A percentile compares a stretch with the other conserved stretches of the same genome.
Evolutionary conservation across 2,113 vertebrate genomes (phyloP).

Genomic region (Cettia cetti): DNA sequence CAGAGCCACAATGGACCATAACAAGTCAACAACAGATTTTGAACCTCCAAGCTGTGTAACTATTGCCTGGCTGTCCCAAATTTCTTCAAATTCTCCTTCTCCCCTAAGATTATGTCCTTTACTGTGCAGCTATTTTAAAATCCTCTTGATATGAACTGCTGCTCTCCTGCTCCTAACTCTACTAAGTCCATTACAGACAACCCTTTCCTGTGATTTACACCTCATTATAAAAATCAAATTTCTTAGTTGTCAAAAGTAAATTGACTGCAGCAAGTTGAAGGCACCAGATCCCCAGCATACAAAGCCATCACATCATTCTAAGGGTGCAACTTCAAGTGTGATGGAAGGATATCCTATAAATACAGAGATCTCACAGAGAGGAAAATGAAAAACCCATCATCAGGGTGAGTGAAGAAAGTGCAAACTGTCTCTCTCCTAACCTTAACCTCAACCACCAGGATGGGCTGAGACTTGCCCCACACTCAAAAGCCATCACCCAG

Average conservation of each 20-base stretch:
- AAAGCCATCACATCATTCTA: slow-evolving; percentile 4
- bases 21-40: background rate
- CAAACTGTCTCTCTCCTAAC: background rate
- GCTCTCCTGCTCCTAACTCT: slow-evolving; percentile 13
- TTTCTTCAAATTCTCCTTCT: background rate
- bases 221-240: slow-evolving; percentile 73
- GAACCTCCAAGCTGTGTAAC: background rate
- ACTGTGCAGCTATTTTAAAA: slow-evolving; percentile 14
- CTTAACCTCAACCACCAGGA: background rate
- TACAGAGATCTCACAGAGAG: slow-evolving; percentile 15
- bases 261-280: slow-evolving; percentile 50
- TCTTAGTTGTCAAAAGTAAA: slow-evolving; percentile 66
- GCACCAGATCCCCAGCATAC: slow-evolving; percentile 28
- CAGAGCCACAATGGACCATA: background rate
- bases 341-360: slow-evolving; percentile 46
- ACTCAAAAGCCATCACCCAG: background rate
- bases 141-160: slow-evolving; percentile 9
- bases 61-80: background rate
- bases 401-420: background rate
- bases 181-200: slow-evolving; percentile 40
- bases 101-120: background rate
- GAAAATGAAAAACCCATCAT: slow-evolving; percentile 9
- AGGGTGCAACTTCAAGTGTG: slow-evolving; percentile 19
- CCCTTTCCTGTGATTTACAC: slow-evolving; percentile 31
- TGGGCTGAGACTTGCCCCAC: background rate